A percentile compares a stretch with the other conserved stretches of the same genome.
phyloP scores from a whole-genome alignment of 23 tunicate genomes.

The Styela plicata region DNA sequence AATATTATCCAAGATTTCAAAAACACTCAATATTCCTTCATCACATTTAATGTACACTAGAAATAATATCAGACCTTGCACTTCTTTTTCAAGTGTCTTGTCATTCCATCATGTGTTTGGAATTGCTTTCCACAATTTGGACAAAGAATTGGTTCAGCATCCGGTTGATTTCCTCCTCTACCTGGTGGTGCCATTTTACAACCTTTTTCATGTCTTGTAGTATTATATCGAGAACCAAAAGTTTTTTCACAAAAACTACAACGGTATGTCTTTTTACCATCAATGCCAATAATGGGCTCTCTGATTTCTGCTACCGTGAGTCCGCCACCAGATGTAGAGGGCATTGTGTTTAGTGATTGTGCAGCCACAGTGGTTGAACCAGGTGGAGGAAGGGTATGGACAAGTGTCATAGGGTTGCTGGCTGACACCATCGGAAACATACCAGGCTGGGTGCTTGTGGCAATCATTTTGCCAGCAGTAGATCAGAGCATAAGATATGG shows the following conservation, averaged over 20 bases:
- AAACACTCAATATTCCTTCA: too few relatives aligned
- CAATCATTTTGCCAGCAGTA: conserved; percentile 13
- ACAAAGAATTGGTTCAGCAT: conserved; percentile 13
- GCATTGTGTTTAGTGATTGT: conserved; percentile 23
- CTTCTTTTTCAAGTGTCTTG: conserved; percentile 18
- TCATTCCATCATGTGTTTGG: conserved; percentile 26
- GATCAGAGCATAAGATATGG: not conserved
- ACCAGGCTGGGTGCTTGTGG: conserved; percentile 25
- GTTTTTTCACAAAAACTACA: conserved; percentile 55
- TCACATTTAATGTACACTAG: too few relatives aligned
- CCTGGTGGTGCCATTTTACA: conserved; percentile 56
- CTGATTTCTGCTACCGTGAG: not conserved
- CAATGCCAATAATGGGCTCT: not conserved
- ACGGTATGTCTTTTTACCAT: conserved; percentile 2
- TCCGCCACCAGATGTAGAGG: conserved; percentile 16
- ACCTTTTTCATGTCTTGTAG: conserved; percentile 84
- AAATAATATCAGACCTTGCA: conserved; percentile 20
- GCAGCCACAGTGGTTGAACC: conserved; percentile 27
- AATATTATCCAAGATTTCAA: too few relatives aligned
- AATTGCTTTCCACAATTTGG: conserved; percentile 37
- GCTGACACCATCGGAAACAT: conserved; percentile 20
- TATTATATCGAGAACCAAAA: conserved; percentile 89
- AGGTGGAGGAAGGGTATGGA: conserved; percentile 26
- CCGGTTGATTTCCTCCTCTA: conserved; percentile 13
- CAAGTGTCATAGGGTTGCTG: conserved; percentile 19